Base-by-base conservation (phyloP, 2,113 vertebrate genomes). In the Choloepus hoffmanni region DNA sequence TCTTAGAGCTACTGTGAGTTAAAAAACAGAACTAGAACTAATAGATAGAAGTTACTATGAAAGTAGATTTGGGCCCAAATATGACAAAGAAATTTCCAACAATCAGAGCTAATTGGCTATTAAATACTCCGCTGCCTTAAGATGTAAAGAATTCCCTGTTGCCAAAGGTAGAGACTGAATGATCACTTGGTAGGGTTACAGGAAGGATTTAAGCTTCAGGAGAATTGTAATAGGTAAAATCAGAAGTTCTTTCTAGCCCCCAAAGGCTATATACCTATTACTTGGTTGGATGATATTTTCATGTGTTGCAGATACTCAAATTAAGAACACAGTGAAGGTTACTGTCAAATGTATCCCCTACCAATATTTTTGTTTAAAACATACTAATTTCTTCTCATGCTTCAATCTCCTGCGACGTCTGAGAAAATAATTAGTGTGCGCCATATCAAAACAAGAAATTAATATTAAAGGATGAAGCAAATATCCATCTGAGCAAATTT, bases 31-130 rank as follows among this genome's bases (percentile, higher is more conserved):
- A 65, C 53, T 40, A 86, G 36, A 74, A 78, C 7, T 45, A 55
- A 70, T 72, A 60, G 63, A 55, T 21, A 58, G n/a, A 65, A 91
- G 55, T 91, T 73, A 73, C 15, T 1, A 45, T 28, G 3, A 87
- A 50, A 26, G n/a, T 8, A 63, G 19, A 63, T 63, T 33, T 63
- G 43, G 19, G 24, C 14, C 18, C 40, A 83, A 58, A 60, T 33
- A 87, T 23, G 13, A 70, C 33, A 91, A 84, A 91, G 28, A 78
- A 21, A 89, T 91, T 89, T 79, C 18, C 77, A 95, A 91, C 16
- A 65, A 40, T 73, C 84, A 78, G 55, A 88, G 43, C 9, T 74
- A 85, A 89, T 24, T 40, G 21, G 9, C 81, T 83, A 65, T 50
- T 62, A 79, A 82, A 48, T 62, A 45, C 30, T 3, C 11, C 10